A percentile compares a stretch with the other conserved stretches of the same genome.
Conservation (phyloP, 1,140 invertebrate species). For the Apis mellifera region Amel_HAv3.1 CM009937.2:2802001-2802500, state of each 20-base stretch:
- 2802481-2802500: background rate
- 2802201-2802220: too few species aligned
- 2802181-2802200: background rate
- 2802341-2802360: too few species aligned
- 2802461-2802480: background rate
- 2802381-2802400: too few species aligned
- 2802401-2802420: too few species aligned
- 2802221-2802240: too few species aligned
- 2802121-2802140: background rate
- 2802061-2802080: conserved; percentile 31
- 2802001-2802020: conserved; percentile 21
- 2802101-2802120: background rate
- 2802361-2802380: too few species aligned
- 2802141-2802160: background rate
- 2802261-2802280: too few species aligned
- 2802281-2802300: too few species aligned
- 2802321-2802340: too few species aligned
- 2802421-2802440: too few species aligned
- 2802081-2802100: background rate
- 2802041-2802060: background rate
- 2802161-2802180: conserved; percentile 9
- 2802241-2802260: too few species aligned
- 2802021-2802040: conserved; percentile 14
- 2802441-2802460: background rate
- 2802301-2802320: too few species aligned